Conservation (phyloP, 2,113 vertebrate species). For the Crotalus viridis region DNA sequence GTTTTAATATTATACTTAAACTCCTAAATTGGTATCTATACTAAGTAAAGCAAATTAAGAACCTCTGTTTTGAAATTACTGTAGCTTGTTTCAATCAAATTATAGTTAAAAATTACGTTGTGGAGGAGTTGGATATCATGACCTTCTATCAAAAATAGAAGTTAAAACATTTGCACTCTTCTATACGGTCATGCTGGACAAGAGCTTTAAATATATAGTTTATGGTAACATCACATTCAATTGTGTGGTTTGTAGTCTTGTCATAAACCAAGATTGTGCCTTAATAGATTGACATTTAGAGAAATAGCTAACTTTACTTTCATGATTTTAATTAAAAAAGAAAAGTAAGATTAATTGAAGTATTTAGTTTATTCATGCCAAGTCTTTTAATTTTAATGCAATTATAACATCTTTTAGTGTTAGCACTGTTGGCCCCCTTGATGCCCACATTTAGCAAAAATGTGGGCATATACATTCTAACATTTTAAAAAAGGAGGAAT, state of each 20-base stretch:
- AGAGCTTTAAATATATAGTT: not conserved
- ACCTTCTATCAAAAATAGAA: not conserved
- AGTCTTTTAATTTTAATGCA: not conserved
- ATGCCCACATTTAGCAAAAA: not conserved
- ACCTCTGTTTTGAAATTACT: not conserved
- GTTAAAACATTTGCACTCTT: not conserved
- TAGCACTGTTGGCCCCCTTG: not conserved
- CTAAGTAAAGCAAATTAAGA: not conserved
- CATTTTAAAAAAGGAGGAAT: not conserved
- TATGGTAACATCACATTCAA: not conserved
- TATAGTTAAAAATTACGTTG: not conserved
- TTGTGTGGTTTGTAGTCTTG: not conserved
- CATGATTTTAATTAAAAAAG: not conserved
- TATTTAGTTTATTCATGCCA: not conserved
- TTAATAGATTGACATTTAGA: not conserved
- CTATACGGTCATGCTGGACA: not conserved
- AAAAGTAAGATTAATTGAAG: not conserved
- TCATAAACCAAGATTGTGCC: not conserved
- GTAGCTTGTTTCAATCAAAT: not conserved
- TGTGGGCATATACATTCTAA: not conserved
- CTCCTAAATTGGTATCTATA: not conserved
- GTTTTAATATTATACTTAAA: not conserved
- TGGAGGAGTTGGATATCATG: not conserved
- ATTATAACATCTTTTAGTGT: not conserved
- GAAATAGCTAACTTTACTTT: not conserved